Conservation (phyloP, 2,797 vertebrate genomes). For the Craterocephalus amniculus region DNA sequence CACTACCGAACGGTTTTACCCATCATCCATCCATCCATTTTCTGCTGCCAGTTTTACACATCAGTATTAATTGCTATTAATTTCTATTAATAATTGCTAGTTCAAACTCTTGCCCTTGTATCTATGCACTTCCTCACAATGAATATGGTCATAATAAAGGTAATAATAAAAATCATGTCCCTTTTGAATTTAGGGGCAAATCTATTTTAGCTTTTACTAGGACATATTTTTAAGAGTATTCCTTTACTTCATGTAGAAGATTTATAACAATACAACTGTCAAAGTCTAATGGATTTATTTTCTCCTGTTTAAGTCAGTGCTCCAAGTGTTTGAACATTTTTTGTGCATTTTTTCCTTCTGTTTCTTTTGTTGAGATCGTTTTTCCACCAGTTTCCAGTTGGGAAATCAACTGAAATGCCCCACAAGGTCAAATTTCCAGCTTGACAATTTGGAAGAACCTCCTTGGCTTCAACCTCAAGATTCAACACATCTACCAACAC, state of each 20-base stretch:
- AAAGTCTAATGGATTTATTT: too few species aligned
- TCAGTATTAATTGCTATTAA: too few species aligned
- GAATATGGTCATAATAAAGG: not conserved
- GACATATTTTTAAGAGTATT: not conserved
- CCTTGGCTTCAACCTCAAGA: too few species aligned
- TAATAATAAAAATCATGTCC: not conserved
- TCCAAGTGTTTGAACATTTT: too few species aligned
- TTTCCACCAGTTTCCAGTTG: not conserved
- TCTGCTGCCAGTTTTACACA: too few species aligned
- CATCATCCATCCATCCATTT: too few species aligned
- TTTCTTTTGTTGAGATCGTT: not conserved
- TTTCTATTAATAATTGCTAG: not conserved
- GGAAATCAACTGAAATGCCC: not conserved
- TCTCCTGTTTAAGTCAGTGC: too few species aligned
- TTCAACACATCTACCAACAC: not conserved
- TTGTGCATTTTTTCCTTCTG: not conserved
- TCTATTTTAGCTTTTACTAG: not conserved
- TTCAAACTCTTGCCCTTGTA: not conserved
- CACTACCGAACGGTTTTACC: too few species aligned
- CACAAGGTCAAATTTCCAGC: not conserved
- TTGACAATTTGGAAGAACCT: not conserved
- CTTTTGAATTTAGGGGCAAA: not conserved
- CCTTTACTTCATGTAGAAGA: not conserved
- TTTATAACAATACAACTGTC: too few species aligned
- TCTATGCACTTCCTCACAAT: not conserved